These are phyloP conservation scores for Hypsopygia costalis DNA, from an alignment of 2,888 invertebrate species.

Conservation along the genomic window DNA sequence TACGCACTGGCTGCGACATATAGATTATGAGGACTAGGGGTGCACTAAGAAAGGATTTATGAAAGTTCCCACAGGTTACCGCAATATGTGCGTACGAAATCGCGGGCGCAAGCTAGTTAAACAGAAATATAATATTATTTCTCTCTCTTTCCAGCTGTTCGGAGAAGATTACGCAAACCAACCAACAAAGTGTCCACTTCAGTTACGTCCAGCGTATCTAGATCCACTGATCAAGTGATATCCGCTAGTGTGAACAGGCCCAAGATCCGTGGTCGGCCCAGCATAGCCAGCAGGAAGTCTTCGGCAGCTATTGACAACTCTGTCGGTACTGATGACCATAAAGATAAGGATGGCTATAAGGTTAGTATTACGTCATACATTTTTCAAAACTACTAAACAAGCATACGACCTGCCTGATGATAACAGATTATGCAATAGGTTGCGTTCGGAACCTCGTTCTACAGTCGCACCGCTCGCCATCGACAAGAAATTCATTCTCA, in stretches of 20 bases:
- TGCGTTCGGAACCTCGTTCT: no score
- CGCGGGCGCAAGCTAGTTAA: no score
- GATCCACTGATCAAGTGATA: conserved; percentile 74
- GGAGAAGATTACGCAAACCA: conserved; percentile 85
- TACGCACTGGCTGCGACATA: no score
- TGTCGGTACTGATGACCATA: conserved; percentile 79
- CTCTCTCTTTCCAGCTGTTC: conserved; percentile 71
- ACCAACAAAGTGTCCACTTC: conserved; percentile 79
- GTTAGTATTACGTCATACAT: conserved; percentile 30
- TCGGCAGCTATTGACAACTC: conserved; percentile 78
- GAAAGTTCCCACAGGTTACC: no score
- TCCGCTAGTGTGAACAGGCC: conserved; percentile 84
- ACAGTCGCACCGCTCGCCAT: no score
- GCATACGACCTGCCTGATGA: no score
- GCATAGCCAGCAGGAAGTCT: conserved; percentile 78
- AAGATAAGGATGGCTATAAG: conserved; percentile 87
- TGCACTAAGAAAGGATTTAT: no score
- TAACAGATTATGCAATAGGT: no score
- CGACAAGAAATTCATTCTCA: no score
- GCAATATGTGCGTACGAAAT: no score
- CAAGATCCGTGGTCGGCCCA: conserved; percentile 80
- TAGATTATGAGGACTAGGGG: no score
- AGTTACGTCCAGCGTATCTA: conserved; percentile 83
- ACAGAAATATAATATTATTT: conserved; percentile 4
- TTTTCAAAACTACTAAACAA: no score